Evolutionary conservation across 1,140 invertebrate species (phyloP), one percentile per base, ranked within the genome.

Genomic region (Cydia fagiglandana): DNA sequence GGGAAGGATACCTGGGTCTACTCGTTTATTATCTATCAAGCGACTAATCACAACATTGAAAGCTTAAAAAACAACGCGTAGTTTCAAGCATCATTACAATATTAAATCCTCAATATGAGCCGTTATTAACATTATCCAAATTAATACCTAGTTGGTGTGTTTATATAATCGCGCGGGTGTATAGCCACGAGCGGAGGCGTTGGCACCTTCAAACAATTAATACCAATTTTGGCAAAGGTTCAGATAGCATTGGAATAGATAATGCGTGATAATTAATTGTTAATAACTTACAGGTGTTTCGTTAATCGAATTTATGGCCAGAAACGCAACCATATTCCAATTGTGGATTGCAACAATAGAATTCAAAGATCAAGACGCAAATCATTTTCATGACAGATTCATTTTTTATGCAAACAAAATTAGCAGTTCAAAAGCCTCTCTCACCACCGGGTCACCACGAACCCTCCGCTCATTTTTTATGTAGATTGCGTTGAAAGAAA

Each of bases 381-480:
- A 82, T 84, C 85, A 88, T 81, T 86, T 88, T 87, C 79, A 85
- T 83, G 83, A 85, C 79, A 85, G 81, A 85, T 87, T 86, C 82
- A 81, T 86, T 86, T 86, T 85, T 77, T 88, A 89, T 89, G 86
- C 84, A 88, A 88, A 88, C 86, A 88, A 90, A 88, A 89, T 89
- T 88, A 90, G 88, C 87, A 86, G 85, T 85, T 89, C 84, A 87
- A 89, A 88, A 89, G 83, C 80, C 82, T 87, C 79, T 88, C 85
- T 90, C 90, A 87, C 83, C 81, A 84, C 79, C 82, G 86, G 86
- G 83, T 87, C 86, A 83, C 87, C 84, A 68, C 79, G 74, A 85
- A 86, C 86, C 87, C 86, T 87, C 79, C 73, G 76, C 87, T 90
- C 87, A 90, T 91, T 91, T 90, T 90, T 90, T 90, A 91, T 91